Evolutionary conservation across 1,140 invertebrate species (phyloP), one percentile per base, ranked within the genome.

Genomic region (Chrysopa pallens): DNA sequence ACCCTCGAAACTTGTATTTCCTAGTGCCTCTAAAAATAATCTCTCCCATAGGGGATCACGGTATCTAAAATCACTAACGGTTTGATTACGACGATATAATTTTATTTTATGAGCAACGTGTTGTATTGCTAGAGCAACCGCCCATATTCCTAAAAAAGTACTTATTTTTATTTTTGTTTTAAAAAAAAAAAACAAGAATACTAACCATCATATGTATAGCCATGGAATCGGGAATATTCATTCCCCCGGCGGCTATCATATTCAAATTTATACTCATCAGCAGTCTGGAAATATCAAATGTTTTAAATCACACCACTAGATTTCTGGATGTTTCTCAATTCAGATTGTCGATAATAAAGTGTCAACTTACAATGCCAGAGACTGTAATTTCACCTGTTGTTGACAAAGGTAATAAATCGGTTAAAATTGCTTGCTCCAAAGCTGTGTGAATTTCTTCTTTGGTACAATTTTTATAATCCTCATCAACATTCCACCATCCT

Each of bases 161-260:
- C 6, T 12, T 2, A 33, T 11, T 33, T n/a, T n/a, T n/a, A n/a
- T n/a, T n/a, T n/a, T n/a, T n/a, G n/a, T n/a, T n/a, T n/a, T n/a
- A n/a, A n/a, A n/a, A n/a, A n/a, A n/a, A n/a, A n/a, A 33, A 33
- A 11, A 12, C 27, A 31, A 40, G 17, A 43, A 6, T 36, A 36
- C 49, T 51, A 50, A 59, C 85, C 90, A 61, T 97, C 93, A 62
- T 96, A 96, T 9, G 92, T 92, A 59, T 96, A 97, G 1, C 91
- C 93, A 58, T 97, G 91, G 60, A 93, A 96, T 39, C 88, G 74
- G 11, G 89, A 94, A 60, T 91, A 95, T 53, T 91, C 84, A 0
- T 61, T 54, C 6, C 82, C 80, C 40, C 87, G 70, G 46, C 77
- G 62, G 6, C 76, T 70, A 49, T 94, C 75, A 59, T 96, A 95